These are phyloP conservation scores for Tetranychus piercei DNA, from an alignment of 2,888 invertebrate genomes.

Conservation along the genomic window DNA sequence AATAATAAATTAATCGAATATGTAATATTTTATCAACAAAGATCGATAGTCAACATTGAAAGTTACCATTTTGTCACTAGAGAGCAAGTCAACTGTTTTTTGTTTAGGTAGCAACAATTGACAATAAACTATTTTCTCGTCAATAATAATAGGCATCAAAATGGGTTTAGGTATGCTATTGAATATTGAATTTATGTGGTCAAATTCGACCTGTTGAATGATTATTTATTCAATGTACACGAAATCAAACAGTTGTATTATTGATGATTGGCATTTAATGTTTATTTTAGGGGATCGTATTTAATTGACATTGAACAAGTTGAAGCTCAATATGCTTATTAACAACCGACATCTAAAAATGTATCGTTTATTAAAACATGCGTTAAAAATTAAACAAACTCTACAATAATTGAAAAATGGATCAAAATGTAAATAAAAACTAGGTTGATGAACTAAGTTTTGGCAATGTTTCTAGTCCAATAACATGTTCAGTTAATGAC, in stretches of 20 bases:
- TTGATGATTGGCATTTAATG: background rate
- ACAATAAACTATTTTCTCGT: too few relatives aligned
- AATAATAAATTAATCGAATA: background rate
- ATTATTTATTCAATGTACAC: too few relatives aligned
- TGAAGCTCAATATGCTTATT: background rate
- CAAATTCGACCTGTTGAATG: too few relatives aligned
- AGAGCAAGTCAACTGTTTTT: too few relatives aligned
- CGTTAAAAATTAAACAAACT: too few relatives aligned
- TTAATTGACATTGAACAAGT: background rate
- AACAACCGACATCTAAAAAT: background rate
- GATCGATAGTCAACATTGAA: background rate
- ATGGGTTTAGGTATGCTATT: too few relatives aligned
- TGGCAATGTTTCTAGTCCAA: background rate
- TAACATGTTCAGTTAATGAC: background rate
- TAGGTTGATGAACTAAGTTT: background rate
- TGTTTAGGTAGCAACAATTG: too few relatives aligned
- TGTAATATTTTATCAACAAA: background rate
- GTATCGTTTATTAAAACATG: too few relatives aligned
- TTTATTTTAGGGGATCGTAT: background rate
- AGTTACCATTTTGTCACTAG: too few relatives aligned
- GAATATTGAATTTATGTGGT: too few relatives aligned
- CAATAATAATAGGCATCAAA: too few relatives aligned
- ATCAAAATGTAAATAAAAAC: background rate
- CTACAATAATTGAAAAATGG: too few relatives aligned
- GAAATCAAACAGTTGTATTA: background rate